phyloP scores from a whole-genome alignment of 2,113 vertebrate species.

The Piaya cayana region DNA sequence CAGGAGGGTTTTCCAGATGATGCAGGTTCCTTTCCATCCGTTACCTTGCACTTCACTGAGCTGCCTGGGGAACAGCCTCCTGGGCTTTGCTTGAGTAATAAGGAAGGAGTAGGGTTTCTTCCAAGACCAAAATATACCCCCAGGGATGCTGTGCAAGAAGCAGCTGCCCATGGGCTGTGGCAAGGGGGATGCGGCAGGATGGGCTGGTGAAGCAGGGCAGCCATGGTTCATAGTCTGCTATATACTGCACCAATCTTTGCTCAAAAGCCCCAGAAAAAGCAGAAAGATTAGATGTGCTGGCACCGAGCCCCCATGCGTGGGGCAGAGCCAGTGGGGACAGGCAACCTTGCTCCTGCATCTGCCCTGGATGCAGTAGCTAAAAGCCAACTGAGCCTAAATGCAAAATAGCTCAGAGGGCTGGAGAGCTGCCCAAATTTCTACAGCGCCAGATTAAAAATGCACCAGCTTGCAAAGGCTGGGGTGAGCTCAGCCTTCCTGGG shows the following conservation, averaged over 20 bases:
- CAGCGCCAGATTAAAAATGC: background rate
- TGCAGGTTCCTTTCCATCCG: background rate
- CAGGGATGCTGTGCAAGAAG: accelerated
- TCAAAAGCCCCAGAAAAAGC: constrained; percentile 59
- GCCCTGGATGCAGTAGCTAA: background rate
- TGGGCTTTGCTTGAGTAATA: background rate
- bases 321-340: background rate
- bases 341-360: background rate
- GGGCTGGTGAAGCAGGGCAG: background rate
- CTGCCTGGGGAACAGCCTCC: background rate
- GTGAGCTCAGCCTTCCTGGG: background rate
- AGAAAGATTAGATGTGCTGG: background rate
- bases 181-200: background rate
- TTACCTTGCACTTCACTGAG: accelerated
- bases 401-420: background rate
- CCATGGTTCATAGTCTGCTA: background rate
- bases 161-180: background rate
- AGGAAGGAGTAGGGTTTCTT: background rate
- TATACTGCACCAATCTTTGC: constrained; percentile 45
- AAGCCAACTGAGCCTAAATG: background rate
- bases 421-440: background rate
- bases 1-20: background rate
- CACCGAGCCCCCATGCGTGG: accelerated
- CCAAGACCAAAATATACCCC: background rate
- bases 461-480: background rate